Percentiles rank a stretch among this genome's conserved stretches.
Evolutionary conservation across 2,888 invertebrate species (phyloP).

Genomic region (Xanthorhoe designata): DNA sequence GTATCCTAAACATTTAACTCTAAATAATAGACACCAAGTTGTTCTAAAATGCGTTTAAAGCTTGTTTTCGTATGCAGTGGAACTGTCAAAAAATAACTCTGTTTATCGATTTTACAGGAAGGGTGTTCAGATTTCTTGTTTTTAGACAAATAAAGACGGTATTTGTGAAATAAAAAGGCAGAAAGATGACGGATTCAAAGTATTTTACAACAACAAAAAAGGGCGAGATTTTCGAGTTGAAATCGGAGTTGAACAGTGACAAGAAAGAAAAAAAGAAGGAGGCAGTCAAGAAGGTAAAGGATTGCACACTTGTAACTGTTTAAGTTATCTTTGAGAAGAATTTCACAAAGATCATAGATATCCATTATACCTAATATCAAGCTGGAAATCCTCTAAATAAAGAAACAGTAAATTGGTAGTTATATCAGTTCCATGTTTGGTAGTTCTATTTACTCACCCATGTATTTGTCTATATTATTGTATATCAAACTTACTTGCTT

Average conservation of each 20-base stretch:
- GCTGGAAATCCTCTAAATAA: background rate
- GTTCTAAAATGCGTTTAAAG: too few relatives aligned
- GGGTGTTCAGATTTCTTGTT: constrained; percentile 24
- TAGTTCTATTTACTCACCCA: too few relatives aligned
- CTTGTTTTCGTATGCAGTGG: background rate
- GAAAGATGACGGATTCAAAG: constrained; percentile 98
- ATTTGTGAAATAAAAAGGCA: constrained; percentile 28
- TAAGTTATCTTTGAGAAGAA: background rate
- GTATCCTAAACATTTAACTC: too few relatives aligned
- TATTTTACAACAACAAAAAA: constrained; percentile 99
- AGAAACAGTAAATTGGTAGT: constrained; percentile 93
- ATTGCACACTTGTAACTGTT: background rate
- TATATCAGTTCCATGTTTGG: too few relatives aligned
- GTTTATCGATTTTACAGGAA: constrained; percentile 45
- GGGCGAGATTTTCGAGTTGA: constrained; percentile 99
- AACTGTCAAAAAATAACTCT: constrained; percentile 23
- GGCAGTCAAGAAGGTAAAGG: constrained; percentile 98
- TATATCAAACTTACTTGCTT: too few relatives aligned
- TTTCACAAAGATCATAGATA: background rate
- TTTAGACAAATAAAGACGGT: constrained; percentile 16
- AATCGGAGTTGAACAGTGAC: constrained; percentile 99
- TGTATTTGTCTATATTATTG: too few relatives aligned
- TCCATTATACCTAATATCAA: background rate
- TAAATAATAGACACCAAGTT: too few relatives aligned
- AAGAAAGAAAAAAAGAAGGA: constrained; percentile 99